These are phyloP conservation scores for Suricata suricatta DNA, from an alignment of 2,113 vertebrate genomes.

Conservation along the genomic window DNA sequence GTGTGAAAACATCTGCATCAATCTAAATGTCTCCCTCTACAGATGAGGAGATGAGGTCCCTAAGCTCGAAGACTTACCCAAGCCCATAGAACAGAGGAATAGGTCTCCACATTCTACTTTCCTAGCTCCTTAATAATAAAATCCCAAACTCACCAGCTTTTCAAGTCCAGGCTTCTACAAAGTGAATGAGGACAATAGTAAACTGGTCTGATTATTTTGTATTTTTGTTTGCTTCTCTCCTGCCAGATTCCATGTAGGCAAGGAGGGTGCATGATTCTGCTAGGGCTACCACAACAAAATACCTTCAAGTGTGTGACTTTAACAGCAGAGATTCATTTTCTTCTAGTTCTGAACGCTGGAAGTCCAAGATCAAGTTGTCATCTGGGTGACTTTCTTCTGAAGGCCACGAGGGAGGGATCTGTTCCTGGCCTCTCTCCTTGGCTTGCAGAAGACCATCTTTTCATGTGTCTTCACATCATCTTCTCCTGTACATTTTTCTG, in stretches of 20 bases:
- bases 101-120: not conserved
- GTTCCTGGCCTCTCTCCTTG: not conserved
- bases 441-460: not conserved
- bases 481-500: too few relatives aligned
- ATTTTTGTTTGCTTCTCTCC: not conserved
- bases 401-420: not conserved
- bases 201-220: not conserved
- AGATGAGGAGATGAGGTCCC: not conserved
- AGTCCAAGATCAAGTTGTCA: not conserved
- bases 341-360: not conserved
- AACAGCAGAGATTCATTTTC: not conserved
- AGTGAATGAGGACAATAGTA: not conserved
- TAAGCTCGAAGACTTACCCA: not conserved
- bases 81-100: not conserved
- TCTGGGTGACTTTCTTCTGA: not conserved
- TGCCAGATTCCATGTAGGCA: not conserved
- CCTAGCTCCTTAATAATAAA: not conserved
- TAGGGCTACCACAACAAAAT: not conserved
- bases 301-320: not conserved
- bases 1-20: not conserved
- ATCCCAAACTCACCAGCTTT: not conserved
- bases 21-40: not conserved
- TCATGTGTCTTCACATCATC: not conserved
- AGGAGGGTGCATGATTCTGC: not conserved
- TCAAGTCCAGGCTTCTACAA: not conserved